Evolutionary conservation across 2,888 invertebrate species (phyloP).

Genomic region (Lingula anatina): DNA sequence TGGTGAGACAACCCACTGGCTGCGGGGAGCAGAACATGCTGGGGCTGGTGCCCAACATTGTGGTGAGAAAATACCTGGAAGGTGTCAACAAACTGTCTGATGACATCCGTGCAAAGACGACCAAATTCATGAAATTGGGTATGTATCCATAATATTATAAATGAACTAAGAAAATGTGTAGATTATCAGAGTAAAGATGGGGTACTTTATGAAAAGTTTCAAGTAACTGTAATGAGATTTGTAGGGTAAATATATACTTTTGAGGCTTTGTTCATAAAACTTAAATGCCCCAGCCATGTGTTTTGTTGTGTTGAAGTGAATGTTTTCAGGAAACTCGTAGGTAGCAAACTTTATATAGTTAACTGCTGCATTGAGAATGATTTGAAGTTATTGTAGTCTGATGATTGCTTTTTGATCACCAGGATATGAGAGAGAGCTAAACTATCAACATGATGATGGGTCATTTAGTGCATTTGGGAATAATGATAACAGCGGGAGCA

Average conservation of each 20-base stretch:
- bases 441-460: conserved; percentile 14
- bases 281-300: too few relatives aligned
- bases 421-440: conserved; percentile 20
- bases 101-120: conserved; percentile 61
- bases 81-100: conserved; percentile 65
- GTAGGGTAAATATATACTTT: too few relatives aligned
- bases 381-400: neutral
- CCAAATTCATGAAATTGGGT: conserved; percentile 67
- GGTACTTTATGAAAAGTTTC: too few relatives aligned
- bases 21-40: conserved; percentile 91
- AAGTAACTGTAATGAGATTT: too few relatives aligned
- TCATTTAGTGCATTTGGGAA: conserved; percentile 23
- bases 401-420: neutral
- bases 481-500: conserved; percentile 12
- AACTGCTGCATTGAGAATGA: neutral
- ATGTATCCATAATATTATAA: too few relatives aligned
- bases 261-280: too few relatives aligned
- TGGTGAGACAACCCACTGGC: conserved; percentile 75
- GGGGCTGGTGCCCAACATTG: conserved; percentile 82
- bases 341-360: neutral
- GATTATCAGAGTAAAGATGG: too few relatives aligned
- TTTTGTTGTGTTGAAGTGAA: neutral
- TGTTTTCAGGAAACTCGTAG: neutral
- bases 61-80: conserved; percentile 77
- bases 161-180: too few relatives aligned